These are phyloP conservation scores for Noctua pronuba DNA, from an alignment of 2,888 invertebrate genomes.

Conservation along the genomic window DNA sequence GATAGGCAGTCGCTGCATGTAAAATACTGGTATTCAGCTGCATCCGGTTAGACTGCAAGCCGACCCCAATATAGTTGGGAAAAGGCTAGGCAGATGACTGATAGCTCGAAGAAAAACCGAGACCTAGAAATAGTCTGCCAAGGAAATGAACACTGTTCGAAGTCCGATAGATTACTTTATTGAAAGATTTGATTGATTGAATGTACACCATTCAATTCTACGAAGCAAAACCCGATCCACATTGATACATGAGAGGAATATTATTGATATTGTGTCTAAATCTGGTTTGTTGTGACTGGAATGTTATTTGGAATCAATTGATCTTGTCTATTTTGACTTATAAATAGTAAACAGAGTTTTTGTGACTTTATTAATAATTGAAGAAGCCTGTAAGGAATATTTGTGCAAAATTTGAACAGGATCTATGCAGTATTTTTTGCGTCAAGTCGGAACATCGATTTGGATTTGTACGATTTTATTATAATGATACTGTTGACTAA, in stretches of 20 bases:
- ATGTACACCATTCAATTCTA: background rate
- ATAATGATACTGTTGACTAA: conserved; percentile 5
- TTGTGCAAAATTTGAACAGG: no score
- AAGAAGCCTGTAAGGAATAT: no score
- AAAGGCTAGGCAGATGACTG: no score
- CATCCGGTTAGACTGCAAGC: no score
- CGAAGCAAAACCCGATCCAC: background rate
- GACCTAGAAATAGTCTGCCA: background rate
- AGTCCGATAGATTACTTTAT: conserved; percentile 2
- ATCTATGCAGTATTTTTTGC: no score
- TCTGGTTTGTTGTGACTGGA: conserved; percentile 25
- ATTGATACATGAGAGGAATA: conserved; percentile 18
- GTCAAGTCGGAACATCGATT: no score
- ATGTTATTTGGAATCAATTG: conserved; percentile 13
- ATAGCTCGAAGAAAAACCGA: background rate
- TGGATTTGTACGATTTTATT: no score
- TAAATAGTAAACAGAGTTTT: conserved; percentile 21
- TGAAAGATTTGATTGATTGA: conserved; percentile 17
- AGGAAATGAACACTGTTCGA: conserved; percentile 5
- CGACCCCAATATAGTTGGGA: no score
- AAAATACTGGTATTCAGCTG: no score
- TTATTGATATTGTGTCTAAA: conserved; percentile 26
- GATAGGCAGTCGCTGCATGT: no score
- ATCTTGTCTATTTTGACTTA: conserved; percentile 12
- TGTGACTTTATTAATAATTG: background rate